Evolutionary conservation across 2,888 invertebrate species (phyloP), one percentile per base, ranked within the genome.

Genomic region (Heteromyza rotundicornis): DNA sequence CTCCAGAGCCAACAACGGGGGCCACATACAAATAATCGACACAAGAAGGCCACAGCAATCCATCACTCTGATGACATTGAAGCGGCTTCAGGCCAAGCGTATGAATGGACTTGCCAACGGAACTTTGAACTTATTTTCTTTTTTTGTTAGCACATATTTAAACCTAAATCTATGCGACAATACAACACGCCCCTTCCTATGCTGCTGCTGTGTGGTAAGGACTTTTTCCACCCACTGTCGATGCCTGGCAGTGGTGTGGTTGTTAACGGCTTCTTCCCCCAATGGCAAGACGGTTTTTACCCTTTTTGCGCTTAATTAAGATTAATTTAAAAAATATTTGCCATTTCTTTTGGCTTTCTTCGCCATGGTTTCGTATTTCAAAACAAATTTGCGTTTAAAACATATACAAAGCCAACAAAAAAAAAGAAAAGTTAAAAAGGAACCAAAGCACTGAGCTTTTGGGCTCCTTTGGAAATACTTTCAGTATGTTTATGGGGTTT

Each of bases 301-400:
- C 68, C 65, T 66, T 68, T 68, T 68, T 64, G 60, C 64, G 67
- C 68, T 63, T 68, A 68, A 68, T 68, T 68, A 68, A 68, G 68
- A 68, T 68, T 67, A 68, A 68, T 68, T 67, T 68, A 59, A 62
- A 65, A 62, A 64, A 65, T 63, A 65, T 50, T 57, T 49, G 19
- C 14, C n/a, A 27, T 36, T 17, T 2, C 16, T 53, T 2, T 16
- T n/a, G 12, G 10, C 40, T n/a, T n/a, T 7, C 40, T n/a, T 40
- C 40, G 3, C 8, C 32, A 10, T 20, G 36, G 22, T 54, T 35
- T 36, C 54, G 2, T 36, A 19, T 54, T 54, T 20, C 40, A 27
- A 22, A 52, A 8, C n/a, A 12, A 16, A 16, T n/a, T 32, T 32
- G 32, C 5, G 7, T 32, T 12, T 32, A 5, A 32, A 12, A 5